These are phyloP conservation scores for Caenorhabditis imperialis DNA, from an alignment of 2,888 invertebrate genomes.

Conservation along the genomic window DNA sequence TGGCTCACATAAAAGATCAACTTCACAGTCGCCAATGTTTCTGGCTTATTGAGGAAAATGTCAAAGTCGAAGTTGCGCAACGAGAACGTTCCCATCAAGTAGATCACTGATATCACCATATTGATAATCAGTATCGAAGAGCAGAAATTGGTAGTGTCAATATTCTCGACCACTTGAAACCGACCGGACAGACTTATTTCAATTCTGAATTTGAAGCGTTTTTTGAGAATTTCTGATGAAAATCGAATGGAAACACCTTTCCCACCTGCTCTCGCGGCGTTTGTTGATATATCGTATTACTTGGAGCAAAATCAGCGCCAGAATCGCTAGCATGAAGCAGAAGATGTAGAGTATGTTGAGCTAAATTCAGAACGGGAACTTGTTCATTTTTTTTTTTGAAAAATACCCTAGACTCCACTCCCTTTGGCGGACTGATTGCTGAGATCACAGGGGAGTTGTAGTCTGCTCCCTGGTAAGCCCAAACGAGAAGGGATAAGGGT, in stretches of 20 bases:
- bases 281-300: constrained; percentile 32
- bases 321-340: constrained; percentile 35
- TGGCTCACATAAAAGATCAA: constrained; percentile 40
- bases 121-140: constrained; percentile 39
- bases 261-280: constrained; percentile 30
- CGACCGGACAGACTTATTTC: constrained; percentile 40
- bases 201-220: constrained; percentile 21
- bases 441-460: constrained; percentile 38
- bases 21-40: constrained; percentile 37
- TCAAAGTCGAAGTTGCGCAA: constrained; percentile 46
- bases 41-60: constrained; percentile 17
- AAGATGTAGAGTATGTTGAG: constrained; percentile 41
- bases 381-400: not conserved
- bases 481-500: constrained; percentile 26
- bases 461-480: constrained; percentile 45
- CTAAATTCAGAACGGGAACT: constrained; percentile 11
- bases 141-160: constrained; percentile 47
- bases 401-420: constrained; percentile 27
- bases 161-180: constrained; percentile 47
- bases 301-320: constrained; percentile 42
- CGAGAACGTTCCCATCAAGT: constrained; percentile 20
- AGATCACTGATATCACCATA: constrained; percentile 33
- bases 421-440: constrained; percentile 49
- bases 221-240: too few species aligned
- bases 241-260: too few species aligned